phyloP scores from a whole-genome alignment of 1,140 invertebrate species.

The Cydia splendana region DNA sequence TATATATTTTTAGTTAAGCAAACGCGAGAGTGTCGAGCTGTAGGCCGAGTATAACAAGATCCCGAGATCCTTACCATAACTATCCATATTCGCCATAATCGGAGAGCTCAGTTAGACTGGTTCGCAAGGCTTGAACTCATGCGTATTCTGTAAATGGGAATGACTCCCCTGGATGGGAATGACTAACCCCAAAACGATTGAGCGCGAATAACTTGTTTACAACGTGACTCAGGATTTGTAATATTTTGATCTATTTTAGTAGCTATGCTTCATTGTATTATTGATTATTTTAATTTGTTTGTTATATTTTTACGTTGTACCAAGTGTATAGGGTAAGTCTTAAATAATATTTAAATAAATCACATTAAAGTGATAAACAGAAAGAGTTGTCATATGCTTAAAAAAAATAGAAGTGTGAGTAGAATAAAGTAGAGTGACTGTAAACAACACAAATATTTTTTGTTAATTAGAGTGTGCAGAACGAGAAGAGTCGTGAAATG shows the following conservation, averaged over 20 bases:
- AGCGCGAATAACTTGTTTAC: slow-evolving; percentile 14
- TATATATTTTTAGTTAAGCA: background rate
- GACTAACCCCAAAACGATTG: slow-evolving; percentile 28
- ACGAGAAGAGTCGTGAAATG: too few relatives aligned
- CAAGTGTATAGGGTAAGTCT: too few relatives aligned
- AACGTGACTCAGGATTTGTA: slow-evolving; percentile 20
- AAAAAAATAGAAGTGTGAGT: too few relatives aligned
- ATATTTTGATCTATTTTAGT: slow-evolving; percentile 28
- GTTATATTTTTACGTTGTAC: background rate
- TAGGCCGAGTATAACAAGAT: background rate
- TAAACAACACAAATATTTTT: too few relatives aligned
- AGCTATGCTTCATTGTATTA: background rate
- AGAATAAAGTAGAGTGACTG: too few relatives aligned
- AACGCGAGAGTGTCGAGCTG: background rate
- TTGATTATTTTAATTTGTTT: background rate
- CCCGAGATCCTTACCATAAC: background rate
- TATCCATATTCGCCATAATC: background rate
- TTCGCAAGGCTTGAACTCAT: background rate
- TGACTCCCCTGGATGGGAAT: background rate
- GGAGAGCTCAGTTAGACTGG: background rate
- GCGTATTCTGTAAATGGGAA: background rate
- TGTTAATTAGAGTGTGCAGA: too few relatives aligned
- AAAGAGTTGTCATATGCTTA: too few relatives aligned
- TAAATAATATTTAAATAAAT: too few relatives aligned
- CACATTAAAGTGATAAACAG: too few relatives aligned